Conservation (phyloP, 2,113 vertebrate genomes). For the Bostrychus sinensis region DNA sequence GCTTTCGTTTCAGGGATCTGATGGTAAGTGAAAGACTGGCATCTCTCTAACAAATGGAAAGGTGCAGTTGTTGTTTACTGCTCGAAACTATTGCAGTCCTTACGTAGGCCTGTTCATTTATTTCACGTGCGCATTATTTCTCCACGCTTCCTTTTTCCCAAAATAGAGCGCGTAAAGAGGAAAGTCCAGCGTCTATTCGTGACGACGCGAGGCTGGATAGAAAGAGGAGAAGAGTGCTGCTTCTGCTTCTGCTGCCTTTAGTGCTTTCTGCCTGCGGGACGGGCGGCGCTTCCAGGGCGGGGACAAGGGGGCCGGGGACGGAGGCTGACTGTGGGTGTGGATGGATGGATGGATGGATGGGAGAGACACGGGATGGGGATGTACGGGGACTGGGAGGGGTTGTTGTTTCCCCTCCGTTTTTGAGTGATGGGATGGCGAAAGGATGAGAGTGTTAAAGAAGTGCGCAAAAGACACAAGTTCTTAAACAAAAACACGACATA, state of each 20-base stretch:
- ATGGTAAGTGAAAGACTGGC: no score
- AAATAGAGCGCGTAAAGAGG: constrained; percentile 61
- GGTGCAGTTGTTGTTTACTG: no score
- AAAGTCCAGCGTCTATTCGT: constrained; percentile 54
- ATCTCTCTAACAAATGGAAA: no score
- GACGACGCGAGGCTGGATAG: constrained; percentile 12
- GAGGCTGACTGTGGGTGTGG: constrained; percentile 54
- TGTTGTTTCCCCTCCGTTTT: constrained; percentile 35
- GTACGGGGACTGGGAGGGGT: neutral
- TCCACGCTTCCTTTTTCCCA: constrained; percentile 24
- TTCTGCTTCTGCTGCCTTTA: no score
- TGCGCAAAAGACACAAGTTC: constrained; percentile 37
- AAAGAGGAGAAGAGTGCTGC: neutral
- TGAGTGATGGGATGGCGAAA: constrained; percentile 50
- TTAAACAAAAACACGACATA: neutral
- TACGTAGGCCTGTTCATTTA: no score
- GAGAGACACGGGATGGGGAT: neutral
- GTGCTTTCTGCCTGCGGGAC: constrained; percentile 57
- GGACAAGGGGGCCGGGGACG: neutral
- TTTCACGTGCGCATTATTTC: neutral
- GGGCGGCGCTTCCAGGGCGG: constrained; percentile 37
- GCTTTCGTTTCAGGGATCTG: no score
- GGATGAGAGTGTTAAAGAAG: constrained; percentile 1
- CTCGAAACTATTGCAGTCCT: no score
- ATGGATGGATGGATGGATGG: constrained; percentile 22